A percentile compares a stretch with the other conserved stretches of the same genome.
Conservation (phyloP, 2,113 vertebrate genomes). For the Melanocharis versteri region DNA sequence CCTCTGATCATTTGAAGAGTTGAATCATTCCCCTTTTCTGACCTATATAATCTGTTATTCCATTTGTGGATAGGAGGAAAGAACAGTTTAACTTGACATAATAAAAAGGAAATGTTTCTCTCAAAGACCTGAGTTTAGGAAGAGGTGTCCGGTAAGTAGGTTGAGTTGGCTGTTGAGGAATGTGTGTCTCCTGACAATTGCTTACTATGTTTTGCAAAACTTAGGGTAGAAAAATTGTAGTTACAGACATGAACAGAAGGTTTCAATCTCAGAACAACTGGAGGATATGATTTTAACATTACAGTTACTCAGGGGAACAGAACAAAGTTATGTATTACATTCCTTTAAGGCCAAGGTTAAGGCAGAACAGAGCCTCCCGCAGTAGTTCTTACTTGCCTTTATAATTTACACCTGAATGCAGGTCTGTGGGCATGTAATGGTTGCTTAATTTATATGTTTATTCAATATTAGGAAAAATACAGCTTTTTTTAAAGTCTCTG, state of each 20-base stretch:
- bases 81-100: not conserved
- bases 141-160: not conserved
- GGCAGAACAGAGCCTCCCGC: not conserved
- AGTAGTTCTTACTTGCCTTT: not conserved
- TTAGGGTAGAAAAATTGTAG: not conserved
- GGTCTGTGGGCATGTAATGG: not conserved
- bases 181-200: not conserved
- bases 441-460: not conserved
- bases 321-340: not conserved
- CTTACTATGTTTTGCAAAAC: not conserved
- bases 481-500: not conserved
- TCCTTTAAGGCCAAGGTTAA: not conserved
- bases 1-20: not conserved
- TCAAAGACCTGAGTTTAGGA: not conserved
- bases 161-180: not conserved
- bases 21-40: not conserved
- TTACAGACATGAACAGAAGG: not conserved
- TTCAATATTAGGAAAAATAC: not conserved
- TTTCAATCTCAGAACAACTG: not conserved
- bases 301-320: not conserved
- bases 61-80: not conserved
- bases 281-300: not conserved
- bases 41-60: not conserved
- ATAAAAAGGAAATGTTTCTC: not conserved
- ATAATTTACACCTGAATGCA: not conserved